Evolutionary conservation across 2,113 vertebrate species (phyloP).

Genomic region (Maccullochella peelii): DNA sequence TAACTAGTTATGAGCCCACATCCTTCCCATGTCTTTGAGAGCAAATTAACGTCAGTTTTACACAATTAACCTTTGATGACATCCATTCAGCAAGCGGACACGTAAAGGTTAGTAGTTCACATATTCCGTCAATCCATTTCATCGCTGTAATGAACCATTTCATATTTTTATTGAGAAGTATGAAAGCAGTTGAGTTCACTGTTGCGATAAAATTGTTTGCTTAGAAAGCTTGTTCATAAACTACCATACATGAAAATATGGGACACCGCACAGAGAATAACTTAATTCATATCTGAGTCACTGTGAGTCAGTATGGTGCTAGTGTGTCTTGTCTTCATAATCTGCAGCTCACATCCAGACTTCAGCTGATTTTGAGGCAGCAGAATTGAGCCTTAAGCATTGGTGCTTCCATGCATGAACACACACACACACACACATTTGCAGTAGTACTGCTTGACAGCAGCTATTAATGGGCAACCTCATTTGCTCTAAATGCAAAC

Average conservation of each 20-base stretch:
- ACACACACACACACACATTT: constrained; percentile 32
- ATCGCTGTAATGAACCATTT: constrained; percentile 63
- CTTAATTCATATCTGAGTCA: constrained; percentile 37
- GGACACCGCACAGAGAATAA: not conserved
- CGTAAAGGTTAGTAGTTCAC: constrained; percentile 75
- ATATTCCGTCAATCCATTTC: constrained; percentile 69
- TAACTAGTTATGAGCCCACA: constrained; percentile 66
- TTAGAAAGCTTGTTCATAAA: constrained; percentile 47
- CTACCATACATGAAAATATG: not conserved
- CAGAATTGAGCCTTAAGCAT: constrained; percentile 52
- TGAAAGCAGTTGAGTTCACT: constrained; percentile 21
- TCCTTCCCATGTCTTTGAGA: constrained; percentile 73
- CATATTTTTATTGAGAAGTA: constrained; percentile 44
- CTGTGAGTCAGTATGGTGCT: constrained; percentile 31
- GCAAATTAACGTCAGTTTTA: constrained; percentile 78
- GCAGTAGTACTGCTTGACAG: constrained; percentile 63
- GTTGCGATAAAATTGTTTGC: constrained; percentile 31
- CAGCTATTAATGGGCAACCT: constrained; percentile 75
- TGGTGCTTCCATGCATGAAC: constrained; percentile 47
- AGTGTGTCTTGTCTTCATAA: constrained; percentile 44
- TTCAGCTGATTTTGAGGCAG: constrained; percentile 58
- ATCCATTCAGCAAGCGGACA: constrained; percentile 63
- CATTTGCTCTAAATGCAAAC: constrained; percentile 77
- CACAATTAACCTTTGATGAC: constrained; percentile 82
- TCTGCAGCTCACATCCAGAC: constrained; percentile 46